Conservation (phyloP, 2,113 vertebrate genomes). For the Brienomyrus brachyistius region DNA sequence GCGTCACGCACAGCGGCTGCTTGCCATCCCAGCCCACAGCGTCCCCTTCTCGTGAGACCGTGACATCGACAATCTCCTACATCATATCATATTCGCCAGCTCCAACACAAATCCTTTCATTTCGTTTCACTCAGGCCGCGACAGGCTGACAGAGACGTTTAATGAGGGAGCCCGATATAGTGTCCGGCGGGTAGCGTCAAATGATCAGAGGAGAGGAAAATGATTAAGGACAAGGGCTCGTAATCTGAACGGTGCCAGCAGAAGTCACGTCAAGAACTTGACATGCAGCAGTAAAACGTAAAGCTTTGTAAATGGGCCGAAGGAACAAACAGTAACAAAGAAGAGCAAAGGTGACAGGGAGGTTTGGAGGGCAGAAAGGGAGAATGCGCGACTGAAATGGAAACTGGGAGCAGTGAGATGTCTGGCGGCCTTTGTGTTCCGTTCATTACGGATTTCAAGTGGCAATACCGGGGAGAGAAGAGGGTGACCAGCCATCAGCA, state of each 20-base stretch:
- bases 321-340: neutral
- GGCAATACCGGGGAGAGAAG: neutral
- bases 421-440: neutral
- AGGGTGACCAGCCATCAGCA: neutral
- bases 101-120: neutral
- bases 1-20: neutral
- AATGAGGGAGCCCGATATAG: neutral
- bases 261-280: neutral
- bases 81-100: neutral
- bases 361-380: neutral
- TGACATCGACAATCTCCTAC: neutral
- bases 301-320: neutral
- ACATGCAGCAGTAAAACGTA: neutral
- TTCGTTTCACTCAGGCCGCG: constrained; percentile 2
- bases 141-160: constrained; percentile 1
- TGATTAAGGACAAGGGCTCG: neutral
- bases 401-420: neutral
- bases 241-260: neutral
- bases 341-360: neutral
- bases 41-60: neutral
- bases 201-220: neutral
- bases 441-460: neutral
- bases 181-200: neutral
- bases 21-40: neutral
- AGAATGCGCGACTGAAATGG: neutral